These are phyloP conservation scores for Pediacus dermestoides DNA, from an alignment of 2,888 invertebrate genomes.

Conservation along the genomic window DNA sequence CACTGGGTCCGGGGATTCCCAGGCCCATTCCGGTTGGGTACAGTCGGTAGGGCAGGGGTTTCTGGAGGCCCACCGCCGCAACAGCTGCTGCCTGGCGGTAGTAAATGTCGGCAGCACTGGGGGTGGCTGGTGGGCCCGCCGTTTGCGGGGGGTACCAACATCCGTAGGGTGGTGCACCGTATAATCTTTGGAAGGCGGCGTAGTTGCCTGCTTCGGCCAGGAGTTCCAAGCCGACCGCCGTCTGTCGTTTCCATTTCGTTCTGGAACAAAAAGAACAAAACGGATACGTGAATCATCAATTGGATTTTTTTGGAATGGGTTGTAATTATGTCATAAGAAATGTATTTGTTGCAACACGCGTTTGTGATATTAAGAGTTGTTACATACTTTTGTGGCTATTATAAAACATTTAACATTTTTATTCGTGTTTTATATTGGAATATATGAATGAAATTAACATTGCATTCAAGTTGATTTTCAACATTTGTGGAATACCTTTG, in stretches of 20 bases:
- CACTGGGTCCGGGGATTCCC: slow-evolving; percentile 65
- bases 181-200: slow-evolving; percentile 95
- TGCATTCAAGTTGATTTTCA: slow-evolving; percentile 20
- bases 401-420: slow-evolving; percentile 32
- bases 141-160: slow-evolving; percentile 61
- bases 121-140: slow-evolving; percentile 56
- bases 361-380: slow-evolving; percentile 29
- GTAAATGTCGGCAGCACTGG: slow-evolving; percentile 72
- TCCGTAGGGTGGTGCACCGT: slow-evolving; percentile 72
- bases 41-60: slow-evolving; percentile 77
- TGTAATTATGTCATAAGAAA: slow-evolving; percentile 10
- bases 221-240: slow-evolving; percentile 94
- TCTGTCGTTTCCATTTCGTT: slow-evolving; percentile 99
- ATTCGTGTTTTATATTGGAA: slow-evolving; percentile 24
- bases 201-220: slow-evolving; percentile 97
- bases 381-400: slow-evolving; percentile 23
- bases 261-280: slow-evolving; percentile 56
- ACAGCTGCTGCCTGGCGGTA: slow-evolving; percentile 77
- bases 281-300: too few species aligned
- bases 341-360: slow-evolving; percentile 21
- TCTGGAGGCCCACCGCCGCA: slow-evolving; percentile 73
- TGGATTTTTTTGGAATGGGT: background rate
- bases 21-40: slow-evolving; percentile 60
- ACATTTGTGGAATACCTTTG: slow-evolving; percentile 17
- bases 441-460: slow-evolving; percentile 29